phyloP scores from a whole-genome alignment of 2,797 vertebrate genomes.

The Coregonus ussuriensis region DNA sequence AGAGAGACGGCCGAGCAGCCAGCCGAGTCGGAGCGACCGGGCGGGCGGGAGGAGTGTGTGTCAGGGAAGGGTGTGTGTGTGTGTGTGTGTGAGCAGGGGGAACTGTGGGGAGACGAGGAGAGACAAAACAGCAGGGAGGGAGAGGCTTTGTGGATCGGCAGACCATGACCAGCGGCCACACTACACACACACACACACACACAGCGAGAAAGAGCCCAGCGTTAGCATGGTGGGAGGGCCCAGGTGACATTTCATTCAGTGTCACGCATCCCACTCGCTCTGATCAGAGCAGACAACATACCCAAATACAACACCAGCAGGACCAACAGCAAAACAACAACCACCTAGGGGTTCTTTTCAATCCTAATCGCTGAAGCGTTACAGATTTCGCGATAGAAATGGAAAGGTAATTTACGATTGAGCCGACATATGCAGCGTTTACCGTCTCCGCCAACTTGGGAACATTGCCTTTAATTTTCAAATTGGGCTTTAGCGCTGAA shows the following conservation, averaged over 20 bases:
- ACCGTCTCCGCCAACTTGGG: too few species aligned
- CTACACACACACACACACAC: constrained; percentile 36
- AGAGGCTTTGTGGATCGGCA: constrained; percentile 65
- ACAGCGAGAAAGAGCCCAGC: constrained; percentile 6
- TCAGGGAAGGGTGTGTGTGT: constrained; percentile 14
- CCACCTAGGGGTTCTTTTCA: too few species aligned
- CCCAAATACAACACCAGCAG: constrained; percentile 36
- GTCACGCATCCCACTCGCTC: constrained; percentile 47
- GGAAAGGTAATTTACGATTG: too few species aligned
- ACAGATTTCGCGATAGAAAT: too few species aligned
- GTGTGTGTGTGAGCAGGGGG: constrained; percentile 4
- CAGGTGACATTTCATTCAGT: constrained; percentile 61
- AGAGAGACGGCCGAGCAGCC: constrained; percentile 49
- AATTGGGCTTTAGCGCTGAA: too few species aligned
- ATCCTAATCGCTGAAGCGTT: too few species aligned
- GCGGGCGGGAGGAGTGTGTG: constrained; percentile 18
- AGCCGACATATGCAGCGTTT: too few species aligned
- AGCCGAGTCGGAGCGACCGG: constrained; percentile 42
- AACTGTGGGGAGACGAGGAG: constrained; percentile 36
- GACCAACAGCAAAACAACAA: constrained; percentile 24
- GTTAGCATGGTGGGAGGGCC: constrained; percentile 48
- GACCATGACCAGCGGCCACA: constrained; percentile 61
- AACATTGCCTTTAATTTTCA: too few species aligned
- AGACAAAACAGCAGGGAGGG: constrained; percentile 60
- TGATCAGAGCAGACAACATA: constrained; percentile 52